phyloP scores from a whole-genome alignment of 2,888 invertebrate genomes.

The Temnothorax rugatulus region DNA sequence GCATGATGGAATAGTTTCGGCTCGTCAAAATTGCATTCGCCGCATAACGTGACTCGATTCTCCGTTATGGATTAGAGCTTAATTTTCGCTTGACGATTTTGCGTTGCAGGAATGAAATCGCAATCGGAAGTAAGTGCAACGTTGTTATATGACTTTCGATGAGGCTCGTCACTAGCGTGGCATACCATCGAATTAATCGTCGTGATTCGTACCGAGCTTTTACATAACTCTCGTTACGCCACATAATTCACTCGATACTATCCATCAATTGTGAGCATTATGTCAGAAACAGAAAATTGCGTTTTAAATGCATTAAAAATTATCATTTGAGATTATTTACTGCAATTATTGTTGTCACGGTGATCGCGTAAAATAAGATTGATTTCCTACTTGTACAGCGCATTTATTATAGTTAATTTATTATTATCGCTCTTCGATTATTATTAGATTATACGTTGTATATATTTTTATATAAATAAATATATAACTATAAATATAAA shows the following conservation, averaged over 20 bases:
- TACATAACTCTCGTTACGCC: slow-evolving; percentile 8
- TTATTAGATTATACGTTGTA: background rate
- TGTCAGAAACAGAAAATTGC: background rate
- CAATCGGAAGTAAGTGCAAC: background rate
- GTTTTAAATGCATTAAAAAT: background rate
- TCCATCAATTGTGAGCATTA: slow-evolving; percentile 16
- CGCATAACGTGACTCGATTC: slow-evolving; percentile 63
- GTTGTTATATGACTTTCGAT: slow-evolving; percentile 9
- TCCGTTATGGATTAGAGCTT: slow-evolving; percentile 1
- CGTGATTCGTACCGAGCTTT: background rate
- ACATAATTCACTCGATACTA: background rate
- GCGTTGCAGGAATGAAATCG: background rate
- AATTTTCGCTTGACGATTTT: background rate
- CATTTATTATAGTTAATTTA: background rate
- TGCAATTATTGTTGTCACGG: background rate
- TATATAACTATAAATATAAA: background rate
- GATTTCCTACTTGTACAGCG: background rate
- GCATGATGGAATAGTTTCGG: slow-evolving; percentile 55
- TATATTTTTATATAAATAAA: slow-evolving; percentile 9
- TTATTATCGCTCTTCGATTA: background rate
- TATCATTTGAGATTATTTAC: background rate
- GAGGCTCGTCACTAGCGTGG: slow-evolving; percentile 7
- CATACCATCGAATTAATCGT: slow-evolving; percentile 14
- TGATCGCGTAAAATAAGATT: background rate
- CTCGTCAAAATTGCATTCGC: slow-evolving; percentile 62